phyloP scores from a whole-genome alignment of 2,888 invertebrate genomes.

The Cerastis leucographa region DNA sequence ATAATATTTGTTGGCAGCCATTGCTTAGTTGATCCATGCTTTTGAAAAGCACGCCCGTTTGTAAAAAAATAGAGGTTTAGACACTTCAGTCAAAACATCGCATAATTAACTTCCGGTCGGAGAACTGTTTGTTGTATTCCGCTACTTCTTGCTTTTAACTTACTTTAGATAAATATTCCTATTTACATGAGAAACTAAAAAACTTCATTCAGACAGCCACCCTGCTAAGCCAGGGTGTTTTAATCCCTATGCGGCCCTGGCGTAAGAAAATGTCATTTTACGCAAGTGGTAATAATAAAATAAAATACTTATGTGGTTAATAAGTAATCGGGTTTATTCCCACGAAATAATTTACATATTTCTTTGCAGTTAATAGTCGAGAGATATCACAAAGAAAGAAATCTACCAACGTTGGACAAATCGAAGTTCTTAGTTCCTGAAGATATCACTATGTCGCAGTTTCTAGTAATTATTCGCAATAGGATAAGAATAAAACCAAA shows the following conservation, averaged over 20 bases:
- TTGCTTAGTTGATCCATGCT: not conserved
- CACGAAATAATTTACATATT: constrained; percentile 11
- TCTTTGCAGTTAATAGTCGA: constrained; percentile 94
- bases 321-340: not conserved
- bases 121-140: not conserved
- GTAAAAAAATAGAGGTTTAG: not conserved
- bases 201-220: not conserved
- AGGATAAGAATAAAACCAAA: constrained; percentile 88
- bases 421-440: constrained; percentile 97
- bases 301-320: too few species aligned
- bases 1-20: not conserved
- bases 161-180: not conserved
- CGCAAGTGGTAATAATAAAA: too few species aligned
- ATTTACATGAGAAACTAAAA: too few species aligned
- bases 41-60: not conserved
- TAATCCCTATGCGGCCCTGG: too few species aligned
- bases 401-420: constrained; percentile 94
- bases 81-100: not conserved
- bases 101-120: too few species aligned
- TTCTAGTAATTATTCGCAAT: constrained; percentile 94
- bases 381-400: constrained; percentile 94
- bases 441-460: constrained; percentile 97
- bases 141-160: not conserved
- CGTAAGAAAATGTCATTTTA: too few species aligned
- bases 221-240: too few species aligned